These are phyloP conservation scores for Leptobrachium leishanense DNA, from an alignment of 2,113 vertebrate species.

Conservation along the genomic window DNA sequence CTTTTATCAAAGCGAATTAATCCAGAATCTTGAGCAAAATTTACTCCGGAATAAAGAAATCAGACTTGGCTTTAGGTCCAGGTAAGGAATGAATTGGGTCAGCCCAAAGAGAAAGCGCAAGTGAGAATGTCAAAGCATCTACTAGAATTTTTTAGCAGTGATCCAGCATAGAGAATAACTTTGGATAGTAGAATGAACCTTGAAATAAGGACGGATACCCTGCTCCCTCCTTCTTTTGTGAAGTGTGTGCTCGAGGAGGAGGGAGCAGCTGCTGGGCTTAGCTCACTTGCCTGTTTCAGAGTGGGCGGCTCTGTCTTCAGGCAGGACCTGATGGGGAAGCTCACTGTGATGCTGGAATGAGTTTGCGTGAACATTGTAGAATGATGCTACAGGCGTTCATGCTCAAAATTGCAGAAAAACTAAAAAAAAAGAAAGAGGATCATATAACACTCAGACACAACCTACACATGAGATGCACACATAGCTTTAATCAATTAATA, in stretches of 20 bases:
- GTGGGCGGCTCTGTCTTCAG: constrained; percentile 36
- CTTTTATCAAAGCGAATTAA: not conserved
- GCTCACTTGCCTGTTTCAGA: not conserved
- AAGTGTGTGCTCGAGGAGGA: constrained; percentile 31
- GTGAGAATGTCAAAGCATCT: constrained; percentile 16
- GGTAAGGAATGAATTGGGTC: not conserved
- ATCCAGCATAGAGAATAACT: constrained; percentile 30
- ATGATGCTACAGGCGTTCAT: constrained; percentile 9
- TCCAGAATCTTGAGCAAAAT: constrained; percentile 18
- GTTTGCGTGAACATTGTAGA: constrained; percentile 1
- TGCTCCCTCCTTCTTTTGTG: constrained; percentile 46
- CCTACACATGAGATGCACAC: too few species aligned
- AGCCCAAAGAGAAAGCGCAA: constrained; percentile 35
- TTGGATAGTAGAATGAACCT: constrained; percentile 35
- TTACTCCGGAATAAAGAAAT: not conserved
- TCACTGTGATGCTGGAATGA: constrained; percentile 21
- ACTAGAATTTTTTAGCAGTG: constrained; percentile 17
- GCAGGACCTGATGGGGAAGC: constrained; percentile 18
- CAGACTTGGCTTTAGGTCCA: not conserved
- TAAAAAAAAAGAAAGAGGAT: constrained; percentile 1
- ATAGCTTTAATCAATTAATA: constrained; percentile 1
- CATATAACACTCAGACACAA: too few species aligned
- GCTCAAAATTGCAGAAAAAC: not conserved
- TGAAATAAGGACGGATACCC: constrained; percentile 36
- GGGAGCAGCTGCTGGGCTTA: constrained; percentile 14